Base-by-base conservation (phyloP, 2,113 vertebrate species). In the Caracal caracal region DNA sequence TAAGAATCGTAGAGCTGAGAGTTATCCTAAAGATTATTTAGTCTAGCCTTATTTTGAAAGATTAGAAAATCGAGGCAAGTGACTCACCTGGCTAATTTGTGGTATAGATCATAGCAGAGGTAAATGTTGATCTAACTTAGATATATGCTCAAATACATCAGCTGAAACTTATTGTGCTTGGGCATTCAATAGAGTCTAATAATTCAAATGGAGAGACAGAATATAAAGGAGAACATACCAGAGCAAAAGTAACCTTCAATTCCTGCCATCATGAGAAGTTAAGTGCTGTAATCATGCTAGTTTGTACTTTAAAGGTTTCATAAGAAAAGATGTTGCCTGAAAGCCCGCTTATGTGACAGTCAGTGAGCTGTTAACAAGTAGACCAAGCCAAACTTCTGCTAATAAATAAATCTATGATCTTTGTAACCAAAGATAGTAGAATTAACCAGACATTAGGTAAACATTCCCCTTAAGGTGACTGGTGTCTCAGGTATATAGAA, bases 81-180 rank as follows among this genome's bases (percentile, higher is more conserved):
- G 93, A 85, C 76, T 97, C 12, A 49, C 20, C 16, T 56, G 51
- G 12, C 40, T 73, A 70, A 81, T 82, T 40, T 91, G 37, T 95
- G 51, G 40, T 68, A 3, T 66, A 49, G 65, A 68, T 76, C 43
- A 37, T 15, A 37, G 76, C 73, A 88, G 15, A 33, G 20, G 49
- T 71, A 78, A 86, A 63, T 40, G 47, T 49, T 86, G 73, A 33
- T 56, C 37, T 59, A 81, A 70, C 53, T 84, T 94, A 63, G 82
- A 78, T 30, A 78, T 51, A 47, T 56, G 19, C 16, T 78, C 85
- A 85, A 11, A 93, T 71, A 53, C 9, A 4, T 63, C 63, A 81
- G 1, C 28, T 40, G 85, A 94, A 95, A 89, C 81, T 43, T 85
- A 86, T 8, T 94, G 88, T 97, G 28, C 86, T 63, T 87, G 78